phyloP scores from a whole-genome alignment of 2,797 vertebrate genomes.

The Sebastes nivosus region DNA sequence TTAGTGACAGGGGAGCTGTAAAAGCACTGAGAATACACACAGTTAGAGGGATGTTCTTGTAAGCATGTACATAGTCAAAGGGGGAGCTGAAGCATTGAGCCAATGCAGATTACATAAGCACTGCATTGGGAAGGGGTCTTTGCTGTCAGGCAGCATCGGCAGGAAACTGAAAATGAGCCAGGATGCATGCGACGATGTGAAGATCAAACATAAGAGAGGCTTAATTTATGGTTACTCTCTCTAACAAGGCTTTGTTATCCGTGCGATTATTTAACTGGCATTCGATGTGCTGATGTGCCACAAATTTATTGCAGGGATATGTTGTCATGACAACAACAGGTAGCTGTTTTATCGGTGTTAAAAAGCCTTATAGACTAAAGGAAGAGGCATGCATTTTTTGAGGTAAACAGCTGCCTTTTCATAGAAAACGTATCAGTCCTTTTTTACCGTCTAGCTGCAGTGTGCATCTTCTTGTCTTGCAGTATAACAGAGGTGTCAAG shows the following conservation, averaged over 20 bases:
- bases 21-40: constrained; percentile 59
- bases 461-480: background rate
- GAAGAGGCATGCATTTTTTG: background rate
- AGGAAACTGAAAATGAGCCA: constrained; percentile 29
- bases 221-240: background rate
- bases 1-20: constrained; percentile 66
- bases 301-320: constrained; percentile 1
- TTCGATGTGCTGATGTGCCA: background rate
- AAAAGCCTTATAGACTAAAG: constrained; percentile 2
- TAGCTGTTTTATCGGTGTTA: constrained; percentile 32
- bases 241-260: background rate
- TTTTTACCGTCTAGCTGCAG: background rate
- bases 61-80: constrained; percentile 56
- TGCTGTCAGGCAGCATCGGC: constrained; percentile 34
- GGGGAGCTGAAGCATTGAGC: constrained; percentile 66
- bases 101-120: constrained; percentile 74
- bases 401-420: background rate
- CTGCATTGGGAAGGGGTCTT: constrained; percentile 56
- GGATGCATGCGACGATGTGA: background rate
- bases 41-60: constrained; percentile 59
- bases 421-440: background rate
- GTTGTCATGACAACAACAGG: constrained; percentile 76
- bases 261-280: background rate
- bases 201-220: background rate
- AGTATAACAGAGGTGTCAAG: background rate